Conservation (phyloP, 92 coral and sea anemone species). For the Bergia puertoricense region DNA sequence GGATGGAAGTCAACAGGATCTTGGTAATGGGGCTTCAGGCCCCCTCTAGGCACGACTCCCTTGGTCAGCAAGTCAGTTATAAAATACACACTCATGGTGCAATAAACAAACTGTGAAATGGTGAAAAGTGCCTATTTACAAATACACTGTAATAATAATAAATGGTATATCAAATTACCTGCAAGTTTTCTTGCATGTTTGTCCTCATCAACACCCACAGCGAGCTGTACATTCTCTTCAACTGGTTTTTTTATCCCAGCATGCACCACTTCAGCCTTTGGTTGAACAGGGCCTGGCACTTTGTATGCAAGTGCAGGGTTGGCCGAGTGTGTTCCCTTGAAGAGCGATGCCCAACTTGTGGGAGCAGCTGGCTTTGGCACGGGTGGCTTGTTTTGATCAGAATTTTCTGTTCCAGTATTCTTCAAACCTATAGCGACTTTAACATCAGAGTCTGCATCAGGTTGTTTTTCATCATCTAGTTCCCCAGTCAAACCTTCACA, state of each 20-base stretch:
- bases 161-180: conserved; percentile 47
- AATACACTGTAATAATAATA: no score
- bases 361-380: conserved; percentile 38
- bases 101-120: neutral
- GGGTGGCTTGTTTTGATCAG: neutral
- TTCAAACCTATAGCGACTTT: neutral
- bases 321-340: conserved; percentile 66
- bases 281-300: conserved; percentile 28
- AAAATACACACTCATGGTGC: no score
- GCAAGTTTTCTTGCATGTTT: conserved; percentile 72
- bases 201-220: conserved; percentile 65
- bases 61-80: no score
- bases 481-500: neutral
- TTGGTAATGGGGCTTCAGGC: no score
- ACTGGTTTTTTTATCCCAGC: conserved; percentile 38
- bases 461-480: neutral
- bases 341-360: conserved; percentile 88
- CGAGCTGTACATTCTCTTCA: conserved; percentile 54
- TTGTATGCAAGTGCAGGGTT: conserved; percentile 51
- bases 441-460: neutral
- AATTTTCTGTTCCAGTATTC: neutral
- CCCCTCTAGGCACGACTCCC: no score
- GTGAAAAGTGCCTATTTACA: no score
- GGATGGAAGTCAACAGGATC: no score
- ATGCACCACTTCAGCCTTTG: conserved; percentile 24